Percentiles rank a stretch among this genome's conserved stretches.
Evolutionary conservation across 2,888 invertebrate species (phyloP).

Genomic region (Malacosoma neustria): DNA sequence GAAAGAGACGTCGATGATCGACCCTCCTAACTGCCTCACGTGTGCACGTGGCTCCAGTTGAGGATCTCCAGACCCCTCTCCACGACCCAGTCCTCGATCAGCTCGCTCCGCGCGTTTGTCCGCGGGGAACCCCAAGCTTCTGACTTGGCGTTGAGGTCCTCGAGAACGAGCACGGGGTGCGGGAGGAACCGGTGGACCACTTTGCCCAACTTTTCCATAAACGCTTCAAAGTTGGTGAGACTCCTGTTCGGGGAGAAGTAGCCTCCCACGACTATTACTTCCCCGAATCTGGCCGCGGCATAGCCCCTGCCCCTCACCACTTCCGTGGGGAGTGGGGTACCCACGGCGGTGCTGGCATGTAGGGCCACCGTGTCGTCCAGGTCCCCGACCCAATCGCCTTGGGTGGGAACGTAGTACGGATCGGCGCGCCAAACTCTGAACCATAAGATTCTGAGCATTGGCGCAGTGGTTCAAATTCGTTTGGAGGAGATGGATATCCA

Average conservation of each 20-base stretch:
- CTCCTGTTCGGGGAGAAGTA: constrained; percentile 8
- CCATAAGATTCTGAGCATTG: no score
- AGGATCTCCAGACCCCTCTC: no score
- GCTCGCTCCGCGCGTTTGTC: constrained; percentile 6
- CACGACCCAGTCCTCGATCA: no score
- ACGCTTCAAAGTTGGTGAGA: constrained; percentile 7
- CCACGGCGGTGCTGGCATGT: no score
- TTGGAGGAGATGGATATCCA: no score
- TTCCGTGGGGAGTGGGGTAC: no score
- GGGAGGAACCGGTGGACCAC: constrained; percentile 1
- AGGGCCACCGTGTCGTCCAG: no score
- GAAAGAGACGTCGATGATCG: constrained; percentile 8
- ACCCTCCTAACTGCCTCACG: constrained; percentile 8
- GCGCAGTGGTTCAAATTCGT: no score
- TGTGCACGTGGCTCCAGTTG: no score
- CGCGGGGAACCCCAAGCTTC: constrained; percentile 6
- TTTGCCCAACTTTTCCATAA: constrained; percentile 1
- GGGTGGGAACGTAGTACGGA: no score
- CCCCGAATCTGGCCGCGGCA: constrained; percentile 6
- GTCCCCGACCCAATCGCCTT: no score
- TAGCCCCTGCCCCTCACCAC: constrained; percentile 7
- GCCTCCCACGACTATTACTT: neutral
- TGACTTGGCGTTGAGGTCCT: constrained; percentile 11
- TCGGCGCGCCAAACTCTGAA: no score
- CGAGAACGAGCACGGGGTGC: constrained; percentile 2